These are phyloP conservation scores for Macrotrachela quadricornifera DNA, from an alignment of 1,140 invertebrate genomes.

Conservation along the genomic window DNA sequence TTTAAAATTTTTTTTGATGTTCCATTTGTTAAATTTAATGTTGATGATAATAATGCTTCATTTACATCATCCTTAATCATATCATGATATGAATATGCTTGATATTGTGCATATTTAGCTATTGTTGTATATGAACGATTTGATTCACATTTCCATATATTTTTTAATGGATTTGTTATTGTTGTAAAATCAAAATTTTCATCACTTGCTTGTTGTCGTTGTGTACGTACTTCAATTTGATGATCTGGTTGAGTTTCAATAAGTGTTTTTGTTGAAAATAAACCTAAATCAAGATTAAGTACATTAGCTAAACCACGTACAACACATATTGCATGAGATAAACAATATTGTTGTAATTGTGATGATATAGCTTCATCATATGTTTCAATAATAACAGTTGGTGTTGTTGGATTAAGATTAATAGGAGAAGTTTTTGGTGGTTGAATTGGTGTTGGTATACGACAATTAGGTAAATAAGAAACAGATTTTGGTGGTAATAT, in stretches of 20 bases:
- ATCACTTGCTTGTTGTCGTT: slow-evolving; percentile 68
- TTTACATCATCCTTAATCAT: slow-evolving; percentile 43
- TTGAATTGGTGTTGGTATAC: no score
- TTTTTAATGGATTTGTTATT: slow-evolving; percentile 65
- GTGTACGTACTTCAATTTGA: slow-evolving; percentile 76
- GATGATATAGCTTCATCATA: slow-evolving; percentile 63
- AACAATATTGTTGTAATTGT: slow-evolving; percentile 85
- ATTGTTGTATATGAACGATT: slow-evolving; percentile 81
- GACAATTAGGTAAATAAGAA: no score
- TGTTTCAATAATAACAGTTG: no score
- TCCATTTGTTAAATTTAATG: no score
- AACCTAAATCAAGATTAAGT: slow-evolving; percentile 72
- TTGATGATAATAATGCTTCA: no score
- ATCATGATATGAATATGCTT: slow-evolving; percentile 88
- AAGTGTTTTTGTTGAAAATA: slow-evolving; percentile 93
- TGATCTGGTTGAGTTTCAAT: slow-evolving; percentile 97
- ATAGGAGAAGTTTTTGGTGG: no score
- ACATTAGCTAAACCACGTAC: slow-evolving; percentile 75
- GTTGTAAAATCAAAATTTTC: slow-evolving; percentile 38
- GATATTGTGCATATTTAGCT: slow-evolving; percentile 90
- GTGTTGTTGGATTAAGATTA: no score
- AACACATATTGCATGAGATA: slow-evolving; percentile 87
- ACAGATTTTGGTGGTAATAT: no score
- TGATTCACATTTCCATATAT: slow-evolving; percentile 70
- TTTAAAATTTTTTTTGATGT: no score